A percentile compares a stretch with the other conserved stretches of the same genome.
Evolutionary conservation across 1,140 invertebrate species (phyloP).

Genomic region (Cyrtorhinus lividipennis): DNA sequence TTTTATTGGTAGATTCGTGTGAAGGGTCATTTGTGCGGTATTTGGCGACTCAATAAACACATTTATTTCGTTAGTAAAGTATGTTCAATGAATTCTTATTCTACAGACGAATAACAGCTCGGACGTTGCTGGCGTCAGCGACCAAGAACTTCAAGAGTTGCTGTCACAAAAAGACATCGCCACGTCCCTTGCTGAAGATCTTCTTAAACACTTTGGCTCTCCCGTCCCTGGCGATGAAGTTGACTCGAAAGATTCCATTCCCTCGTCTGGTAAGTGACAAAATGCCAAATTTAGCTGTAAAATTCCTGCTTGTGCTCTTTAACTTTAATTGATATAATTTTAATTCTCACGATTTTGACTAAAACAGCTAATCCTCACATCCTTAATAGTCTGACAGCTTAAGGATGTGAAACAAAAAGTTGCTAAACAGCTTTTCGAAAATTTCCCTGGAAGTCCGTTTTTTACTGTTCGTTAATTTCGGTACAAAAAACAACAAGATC

Average conservation of each 20-base stretch:
- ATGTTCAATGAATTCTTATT: too few relatives aligned
- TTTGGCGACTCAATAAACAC: too few relatives aligned
- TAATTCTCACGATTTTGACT: not conserved
- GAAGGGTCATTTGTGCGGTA: too few relatives aligned
- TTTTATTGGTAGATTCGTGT: too few relatives aligned
- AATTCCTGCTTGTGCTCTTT: too few relatives aligned
- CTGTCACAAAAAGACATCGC: slow-evolving; percentile 58
- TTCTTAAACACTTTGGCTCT: slow-evolving; percentile 64
- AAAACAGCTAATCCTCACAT: not conserved
- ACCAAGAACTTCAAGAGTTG: slow-evolving; percentile 55
- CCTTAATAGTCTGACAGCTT: not conserved
- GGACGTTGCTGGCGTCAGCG: slow-evolving; percentile 32
- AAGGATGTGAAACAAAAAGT: too few relatives aligned
- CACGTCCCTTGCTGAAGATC: slow-evolving; percentile 65
- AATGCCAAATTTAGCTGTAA: too few relatives aligned
- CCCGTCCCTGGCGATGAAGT: slow-evolving; percentile 35
- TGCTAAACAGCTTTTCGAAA: too few relatives aligned
- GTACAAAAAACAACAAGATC: too few relatives aligned
- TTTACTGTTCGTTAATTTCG: too few relatives aligned
- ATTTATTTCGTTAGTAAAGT: too few relatives aligned
- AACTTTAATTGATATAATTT: not conserved
- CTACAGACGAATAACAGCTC: slow-evolving; percentile 10
- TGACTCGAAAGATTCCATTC: slow-evolving; percentile 42
- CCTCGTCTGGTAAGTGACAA: not conserved
- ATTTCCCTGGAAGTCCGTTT: too few relatives aligned